Conservation (phyloP, 2,888 invertebrate species). For the Reticulitermes lucifugus region DNA sequence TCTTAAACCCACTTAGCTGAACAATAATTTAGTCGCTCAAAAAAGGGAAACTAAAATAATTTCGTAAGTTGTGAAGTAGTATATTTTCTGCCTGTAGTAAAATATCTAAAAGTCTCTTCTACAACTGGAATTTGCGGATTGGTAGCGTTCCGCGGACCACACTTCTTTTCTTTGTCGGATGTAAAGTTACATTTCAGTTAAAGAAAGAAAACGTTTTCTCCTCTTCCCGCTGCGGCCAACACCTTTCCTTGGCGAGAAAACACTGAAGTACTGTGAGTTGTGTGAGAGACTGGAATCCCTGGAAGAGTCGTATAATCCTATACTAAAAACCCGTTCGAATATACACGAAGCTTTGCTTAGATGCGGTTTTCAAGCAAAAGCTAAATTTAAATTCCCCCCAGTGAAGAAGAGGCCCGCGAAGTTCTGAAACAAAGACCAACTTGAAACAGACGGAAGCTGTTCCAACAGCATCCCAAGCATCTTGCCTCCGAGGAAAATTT, state of each 20-base stretch:
- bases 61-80: too few relatives aligned
- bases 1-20: too few relatives aligned
- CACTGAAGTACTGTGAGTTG: not conserved
- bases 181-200: not conserved
- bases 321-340: slow-evolving; percentile 8
- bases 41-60: too few relatives aligned
- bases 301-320: slow-evolving; percentile 46
- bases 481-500: slow-evolving; percentile 48
- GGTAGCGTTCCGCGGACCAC: too few relatives aligned
- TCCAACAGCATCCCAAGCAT: not conserved
- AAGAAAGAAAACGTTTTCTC: too few relatives aligned
- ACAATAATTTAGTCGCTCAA: too few relatives aligned
- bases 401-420: slow-evolving; percentile 18
- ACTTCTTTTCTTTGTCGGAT: not conserved
- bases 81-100: too few relatives aligned
- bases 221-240: too few relatives aligned
- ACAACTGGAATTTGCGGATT: too few relatives aligned
- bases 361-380: slow-evolving; percentile 28
- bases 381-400: slow-evolving; percentile 27
- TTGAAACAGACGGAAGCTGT: slow-evolving; percentile 30
- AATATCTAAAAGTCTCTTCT: too few relatives aligned
- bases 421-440: slow-evolving; percentile 19
- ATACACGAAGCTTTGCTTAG: slow-evolving; percentile 11
- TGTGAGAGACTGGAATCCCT: slow-evolving; percentile 44
- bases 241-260: not conserved